Evolutionary conservation across 1,140 invertebrate species (phyloP).

Genomic region (Rhyacophila brunnea): DNA sequence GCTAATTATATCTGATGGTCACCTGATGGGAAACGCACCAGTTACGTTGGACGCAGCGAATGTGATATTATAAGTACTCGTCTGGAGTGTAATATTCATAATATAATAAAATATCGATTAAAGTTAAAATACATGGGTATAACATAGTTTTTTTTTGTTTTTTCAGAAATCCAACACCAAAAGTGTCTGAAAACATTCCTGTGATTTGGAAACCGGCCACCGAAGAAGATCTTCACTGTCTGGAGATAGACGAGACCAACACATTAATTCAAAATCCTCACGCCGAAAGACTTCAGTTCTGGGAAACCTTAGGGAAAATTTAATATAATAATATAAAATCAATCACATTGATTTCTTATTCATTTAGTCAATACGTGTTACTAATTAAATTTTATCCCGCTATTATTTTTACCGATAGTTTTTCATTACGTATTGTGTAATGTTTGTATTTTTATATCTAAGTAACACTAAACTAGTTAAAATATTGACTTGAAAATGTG

Average conservation of each 20-base stretch:
- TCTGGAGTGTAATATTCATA: no score
- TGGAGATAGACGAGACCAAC: slow-evolving; percentile 1
- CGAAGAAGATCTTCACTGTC: slow-evolving; percentile 6
- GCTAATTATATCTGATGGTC: no score
- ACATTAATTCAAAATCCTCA: slow-evolving; percentile 9
- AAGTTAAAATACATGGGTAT: no score
- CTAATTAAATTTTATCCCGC: not conserved
- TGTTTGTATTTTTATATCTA: not conserved
- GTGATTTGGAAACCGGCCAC: slow-evolving; percentile 7
- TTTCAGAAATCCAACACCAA: slow-evolving; percentile 14
- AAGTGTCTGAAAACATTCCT: not conserved
- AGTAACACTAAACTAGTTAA: not conserved
- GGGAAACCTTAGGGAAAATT: not conserved
- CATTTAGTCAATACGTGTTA: not conserved
- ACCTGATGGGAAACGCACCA: no score
- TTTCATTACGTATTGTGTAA: not conserved
- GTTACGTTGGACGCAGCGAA: no score
- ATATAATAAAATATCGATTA: no score
- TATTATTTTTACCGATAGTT: not conserved
- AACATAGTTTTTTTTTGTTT: no score
- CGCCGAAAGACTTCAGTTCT: slow-evolving; percentile 6
- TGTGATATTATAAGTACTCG: no score
- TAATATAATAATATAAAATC: not conserved
- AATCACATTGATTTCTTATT: no score
- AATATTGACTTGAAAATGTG: not conserved